A percentile compares a stretch with the other conserved stretches of the same genome.
Evolutionary conservation across 2,113 vertebrate species (phyloP).

Genomic region (Phocoena sinus): DNA sequence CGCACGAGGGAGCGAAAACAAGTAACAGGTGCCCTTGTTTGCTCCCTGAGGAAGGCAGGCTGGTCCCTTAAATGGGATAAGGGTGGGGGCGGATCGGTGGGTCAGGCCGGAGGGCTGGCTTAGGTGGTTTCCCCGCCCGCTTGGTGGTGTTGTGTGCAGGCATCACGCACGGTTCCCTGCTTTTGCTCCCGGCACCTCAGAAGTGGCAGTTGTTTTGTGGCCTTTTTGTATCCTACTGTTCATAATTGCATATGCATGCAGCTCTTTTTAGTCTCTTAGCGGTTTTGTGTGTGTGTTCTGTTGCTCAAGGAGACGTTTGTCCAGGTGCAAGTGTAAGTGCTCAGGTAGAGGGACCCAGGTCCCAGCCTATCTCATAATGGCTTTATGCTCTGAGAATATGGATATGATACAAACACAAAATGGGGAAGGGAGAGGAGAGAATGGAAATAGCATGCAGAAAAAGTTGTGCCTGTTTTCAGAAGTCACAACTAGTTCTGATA

Average conservation of each 20-base stretch:
- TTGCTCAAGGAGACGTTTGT: too few species aligned
- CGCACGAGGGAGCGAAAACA: fast-evolving
- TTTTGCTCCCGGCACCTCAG: too few species aligned
- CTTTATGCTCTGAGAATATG: not conserved
- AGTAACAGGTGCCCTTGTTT: not conserved
- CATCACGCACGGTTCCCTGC: too few species aligned
- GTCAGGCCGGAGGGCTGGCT: not conserved
- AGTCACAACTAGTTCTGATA: not conserved
- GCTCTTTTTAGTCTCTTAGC: too few species aligned
- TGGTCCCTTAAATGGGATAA: not conserved
- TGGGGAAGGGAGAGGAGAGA: not conserved
- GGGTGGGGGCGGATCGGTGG: fast-evolving
- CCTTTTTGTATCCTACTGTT: too few species aligned
- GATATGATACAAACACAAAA: not conserved
- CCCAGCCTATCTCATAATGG: not conserved
- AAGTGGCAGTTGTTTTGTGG: too few species aligned
- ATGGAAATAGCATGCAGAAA: not conserved
- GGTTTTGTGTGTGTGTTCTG: too few species aligned
- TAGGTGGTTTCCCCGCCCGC: not conserved
- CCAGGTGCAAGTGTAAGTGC: not conserved
- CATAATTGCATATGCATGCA: too few species aligned
- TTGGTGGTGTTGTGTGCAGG: not conserved
- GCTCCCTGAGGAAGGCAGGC: not conserved
- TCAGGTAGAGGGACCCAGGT: not conserved
- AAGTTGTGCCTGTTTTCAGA: not conserved